Percentiles rank a stretch among this genome's conserved stretches.
These are phyloP conservation scores for Festucalex cinctus DNA, from an alignment of 2,113 vertebrate genomes.

Conservation along the genomic window DNA sequence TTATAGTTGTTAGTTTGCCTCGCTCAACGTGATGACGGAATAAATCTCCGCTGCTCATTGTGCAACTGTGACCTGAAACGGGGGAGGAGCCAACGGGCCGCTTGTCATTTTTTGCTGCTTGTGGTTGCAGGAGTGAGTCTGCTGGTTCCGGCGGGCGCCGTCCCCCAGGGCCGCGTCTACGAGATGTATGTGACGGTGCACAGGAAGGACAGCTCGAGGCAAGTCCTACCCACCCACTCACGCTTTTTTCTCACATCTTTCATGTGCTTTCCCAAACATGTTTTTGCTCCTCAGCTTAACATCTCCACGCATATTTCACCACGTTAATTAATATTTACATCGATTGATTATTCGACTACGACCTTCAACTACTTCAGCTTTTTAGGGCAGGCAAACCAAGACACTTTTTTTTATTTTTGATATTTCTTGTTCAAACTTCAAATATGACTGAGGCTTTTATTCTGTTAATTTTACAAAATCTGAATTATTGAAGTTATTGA, in stretches of 20 bases:
- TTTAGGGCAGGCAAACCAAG: no score
- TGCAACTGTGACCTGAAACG: not conserved
- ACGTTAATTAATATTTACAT: not conserved
- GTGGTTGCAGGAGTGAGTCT: constrained; percentile 85
- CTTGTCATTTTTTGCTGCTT: no score
- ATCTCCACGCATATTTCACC: constrained; percentile 7
- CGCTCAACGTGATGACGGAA: not conserved
- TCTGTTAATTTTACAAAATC: no score
- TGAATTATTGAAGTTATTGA: no score
- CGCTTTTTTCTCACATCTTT: not conserved
- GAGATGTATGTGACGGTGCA: constrained; percentile 99
- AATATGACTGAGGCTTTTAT: no score
- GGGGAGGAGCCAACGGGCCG: not conserved
- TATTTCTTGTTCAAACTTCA: no score
- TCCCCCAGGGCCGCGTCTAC: constrained; percentile 94
- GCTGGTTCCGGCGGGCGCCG: constrained; percentile 92
- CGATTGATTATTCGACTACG: not conserved
- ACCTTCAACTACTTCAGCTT: no score
- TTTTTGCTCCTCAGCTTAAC: constrained; percentile 17
- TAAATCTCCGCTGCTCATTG: not conserved
- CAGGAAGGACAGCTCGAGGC: constrained; percentile 97
- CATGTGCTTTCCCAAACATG: not conserved
- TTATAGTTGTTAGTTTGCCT: not conserved
- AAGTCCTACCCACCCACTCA: constrained; percentile 41
- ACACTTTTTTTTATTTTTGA: no score